These are phyloP conservation scores for Coracopsis vasa DNA, from an alignment of 2,113 vertebrate genomes.

Conservation along the genomic window DNA sequence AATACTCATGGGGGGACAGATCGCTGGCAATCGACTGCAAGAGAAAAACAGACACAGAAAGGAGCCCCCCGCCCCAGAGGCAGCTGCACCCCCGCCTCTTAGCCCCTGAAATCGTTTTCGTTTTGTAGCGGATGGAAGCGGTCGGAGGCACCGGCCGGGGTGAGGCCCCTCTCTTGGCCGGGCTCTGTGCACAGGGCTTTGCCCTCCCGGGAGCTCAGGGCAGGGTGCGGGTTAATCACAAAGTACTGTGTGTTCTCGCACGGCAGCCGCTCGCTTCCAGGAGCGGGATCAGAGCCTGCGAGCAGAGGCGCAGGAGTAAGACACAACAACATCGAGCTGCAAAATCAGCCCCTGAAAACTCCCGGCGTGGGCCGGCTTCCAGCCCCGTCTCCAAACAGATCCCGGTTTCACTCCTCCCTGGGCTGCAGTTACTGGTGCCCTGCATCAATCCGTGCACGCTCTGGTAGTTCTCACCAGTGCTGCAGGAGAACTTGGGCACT, in stretches of 20 bases:
- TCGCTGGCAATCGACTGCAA: background rate
- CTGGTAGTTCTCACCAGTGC: background rate
- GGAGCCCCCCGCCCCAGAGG: background rate
- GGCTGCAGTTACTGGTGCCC: background rate
- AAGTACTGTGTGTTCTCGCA: background rate
- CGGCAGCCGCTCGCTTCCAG: background rate
- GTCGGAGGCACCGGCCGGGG: background rate
- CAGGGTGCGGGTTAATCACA: background rate
- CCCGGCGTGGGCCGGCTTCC: background rate
- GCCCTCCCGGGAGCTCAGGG: background rate
- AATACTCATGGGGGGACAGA: background rate
- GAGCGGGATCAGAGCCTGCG: background rate
- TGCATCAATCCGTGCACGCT: fast-evolving
- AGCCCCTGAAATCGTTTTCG: background rate
- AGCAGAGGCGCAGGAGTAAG: background rate
- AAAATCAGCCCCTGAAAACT: background rate
- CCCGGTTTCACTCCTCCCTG: background rate
- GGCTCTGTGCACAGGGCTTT: background rate
- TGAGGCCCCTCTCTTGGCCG: background rate
- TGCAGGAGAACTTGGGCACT: background rate
- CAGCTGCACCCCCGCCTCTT: background rate
- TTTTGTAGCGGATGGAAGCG: background rate
- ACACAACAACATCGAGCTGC: background rate
- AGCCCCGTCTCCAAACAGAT: background rate
- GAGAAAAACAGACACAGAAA: background rate